A percentile compares a stretch with the other conserved stretches of the same genome.
These are phyloP conservation scores for Lepidocolaptes lacrymiger DNA, from an alignment of 2,797 vertebrate genomes.

Conservation along the genomic window DNA sequence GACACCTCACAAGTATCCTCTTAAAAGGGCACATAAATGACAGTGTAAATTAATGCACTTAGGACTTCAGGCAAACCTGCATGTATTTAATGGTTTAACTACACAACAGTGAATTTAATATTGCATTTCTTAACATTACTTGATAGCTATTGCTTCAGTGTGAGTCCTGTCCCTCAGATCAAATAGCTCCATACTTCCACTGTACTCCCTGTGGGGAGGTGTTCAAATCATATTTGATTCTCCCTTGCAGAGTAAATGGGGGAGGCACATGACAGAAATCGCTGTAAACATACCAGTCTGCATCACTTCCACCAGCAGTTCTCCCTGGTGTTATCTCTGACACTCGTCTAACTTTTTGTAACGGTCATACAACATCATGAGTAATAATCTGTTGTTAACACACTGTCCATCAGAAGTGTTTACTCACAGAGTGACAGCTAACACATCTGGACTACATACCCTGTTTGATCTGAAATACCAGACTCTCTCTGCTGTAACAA, in stretches of 20 bases:
- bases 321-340: conserved; percentile 59
- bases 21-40: not conserved
- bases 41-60: not conserved
- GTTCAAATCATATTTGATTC: not conserved
- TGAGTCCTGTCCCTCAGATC: not conserved
- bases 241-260: not conserved
- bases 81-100: not conserved
- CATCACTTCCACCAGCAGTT: conserved; percentile 25
- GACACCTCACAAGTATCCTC: not conserved
- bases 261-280: not conserved
- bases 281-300: conserved; percentile 23
- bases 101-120: not conserved
- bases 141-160: not conserved
- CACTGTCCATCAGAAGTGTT: conserved; percentile 72
- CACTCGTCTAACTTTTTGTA: conserved; percentile 45
- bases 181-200: not conserved
- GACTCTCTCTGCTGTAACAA: conserved; percentile 48
- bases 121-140: not conserved
- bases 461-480: conserved; percentile 72
- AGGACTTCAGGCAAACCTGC: not conserved
- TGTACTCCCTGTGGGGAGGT: not conserved
- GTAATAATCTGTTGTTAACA: conserved; percentile 70
- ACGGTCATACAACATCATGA: conserved; percentile 41
- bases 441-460: conserved; percentile 66
- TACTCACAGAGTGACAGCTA: conserved; percentile 68